phyloP scores from a whole-genome alignment of 2,888 invertebrate genomes.

The Lamellibrachia columna region DNA sequence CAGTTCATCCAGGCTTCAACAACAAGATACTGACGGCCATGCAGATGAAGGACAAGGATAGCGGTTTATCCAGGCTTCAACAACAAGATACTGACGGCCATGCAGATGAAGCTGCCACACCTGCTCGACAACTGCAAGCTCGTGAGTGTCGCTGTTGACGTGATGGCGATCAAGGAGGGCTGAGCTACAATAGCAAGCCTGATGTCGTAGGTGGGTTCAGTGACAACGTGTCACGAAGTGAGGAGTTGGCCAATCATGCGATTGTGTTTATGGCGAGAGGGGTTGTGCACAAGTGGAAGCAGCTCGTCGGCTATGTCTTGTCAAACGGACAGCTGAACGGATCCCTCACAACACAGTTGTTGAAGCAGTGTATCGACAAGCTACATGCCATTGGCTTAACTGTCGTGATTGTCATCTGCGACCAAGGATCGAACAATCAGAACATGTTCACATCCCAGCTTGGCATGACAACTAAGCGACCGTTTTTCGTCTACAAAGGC shows the following conservation, averaged over 20 bases:
- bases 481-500: background rate
- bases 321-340: background rate
- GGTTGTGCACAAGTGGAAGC: background rate
- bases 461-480: background rate
- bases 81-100: too few species aligned
- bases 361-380: background rate
- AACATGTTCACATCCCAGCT: background rate
- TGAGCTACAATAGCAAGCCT: background rate
- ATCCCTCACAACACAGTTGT: background rate
- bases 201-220: background rate
- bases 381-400: constrained; percentile 13
- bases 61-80: too few species aligned
- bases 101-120: too few species aligned
- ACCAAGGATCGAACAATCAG: constrained; percentile 13
- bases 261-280: constrained; percentile 17
- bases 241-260: constrained; percentile 25
- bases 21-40: too few species aligned
- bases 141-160: background rate
- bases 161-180: constrained; percentile 24
- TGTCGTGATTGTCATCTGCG: background rate
- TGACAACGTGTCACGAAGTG: background rate
- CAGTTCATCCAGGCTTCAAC: too few species aligned
- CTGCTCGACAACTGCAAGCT: too few species aligned
- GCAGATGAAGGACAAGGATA: too few species aligned
- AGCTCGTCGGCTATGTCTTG: constrained; percentile 24